phyloP scores from a whole-genome alignment of 2,113 vertebrate species.

The Ammodytes marinus region DNA sequence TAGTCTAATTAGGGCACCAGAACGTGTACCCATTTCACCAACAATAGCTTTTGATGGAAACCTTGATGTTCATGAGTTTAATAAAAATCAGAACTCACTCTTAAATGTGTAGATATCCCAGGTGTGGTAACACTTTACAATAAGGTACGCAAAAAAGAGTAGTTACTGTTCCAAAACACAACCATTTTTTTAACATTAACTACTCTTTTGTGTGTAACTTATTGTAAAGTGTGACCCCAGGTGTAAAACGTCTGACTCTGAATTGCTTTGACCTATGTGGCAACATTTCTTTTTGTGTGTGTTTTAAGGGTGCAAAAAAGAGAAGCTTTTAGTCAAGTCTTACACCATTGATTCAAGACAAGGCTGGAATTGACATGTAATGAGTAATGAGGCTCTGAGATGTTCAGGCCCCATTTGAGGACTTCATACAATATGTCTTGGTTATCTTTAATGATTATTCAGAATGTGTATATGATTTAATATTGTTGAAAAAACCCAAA shows the following conservation, averaged over 20 bases:
- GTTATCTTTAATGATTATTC: slow-evolving; percentile 1
- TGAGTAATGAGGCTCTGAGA: slow-evolving; percentile 29
- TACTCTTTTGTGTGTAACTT: too few relatives aligned
- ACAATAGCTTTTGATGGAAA: neutral
- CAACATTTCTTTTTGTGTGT: neutral
- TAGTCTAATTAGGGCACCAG: neutral
- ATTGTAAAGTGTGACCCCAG: neutral
- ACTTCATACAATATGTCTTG: neutral
- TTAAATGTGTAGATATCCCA: neutral
- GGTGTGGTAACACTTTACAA: neutral
- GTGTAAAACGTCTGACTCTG: neutral
- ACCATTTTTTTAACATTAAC: neutral
- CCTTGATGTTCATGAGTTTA: neutral
- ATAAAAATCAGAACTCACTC: neutral
- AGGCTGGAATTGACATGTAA: slow-evolving; percentile 27
- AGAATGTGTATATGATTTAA: neutral
- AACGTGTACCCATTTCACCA: neutral
- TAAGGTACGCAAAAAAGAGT: neutral
- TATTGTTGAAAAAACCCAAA: neutral
- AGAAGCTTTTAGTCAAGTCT: slow-evolving; percentile 36
- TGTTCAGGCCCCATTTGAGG: slow-evolving; percentile 21
- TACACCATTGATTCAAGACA: slow-evolving; percentile 3
- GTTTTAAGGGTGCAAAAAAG: slow-evolving; percentile 7
- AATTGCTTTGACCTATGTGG: neutral
- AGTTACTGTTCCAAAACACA: neutral